Evolutionary conservation across 2,113 vertebrate species (phyloP).

Genomic region (Syrmaticus mikado): DNA sequence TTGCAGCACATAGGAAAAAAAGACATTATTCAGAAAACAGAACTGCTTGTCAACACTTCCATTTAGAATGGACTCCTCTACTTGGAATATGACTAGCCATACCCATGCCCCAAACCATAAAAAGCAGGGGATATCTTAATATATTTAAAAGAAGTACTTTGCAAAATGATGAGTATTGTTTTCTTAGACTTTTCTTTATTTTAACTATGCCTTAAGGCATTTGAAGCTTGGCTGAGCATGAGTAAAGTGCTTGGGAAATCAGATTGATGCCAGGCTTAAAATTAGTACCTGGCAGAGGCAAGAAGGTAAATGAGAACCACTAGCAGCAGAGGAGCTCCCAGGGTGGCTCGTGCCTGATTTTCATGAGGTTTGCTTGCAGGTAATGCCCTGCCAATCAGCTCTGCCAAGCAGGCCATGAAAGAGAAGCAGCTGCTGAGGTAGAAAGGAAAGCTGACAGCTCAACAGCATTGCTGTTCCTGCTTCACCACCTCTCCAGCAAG

Average conservation of each 20-base stretch:
- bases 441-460: not conserved
- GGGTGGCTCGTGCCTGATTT: accelerated
- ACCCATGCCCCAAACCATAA: not conserved
- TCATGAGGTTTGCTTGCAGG: not conserved
- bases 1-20: not conserved
- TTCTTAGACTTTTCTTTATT: not conserved
- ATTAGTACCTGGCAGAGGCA: not conserved
- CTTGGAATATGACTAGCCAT: not conserved
- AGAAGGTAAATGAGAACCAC: not conserved
- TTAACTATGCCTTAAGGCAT: not conserved
- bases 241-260: not conserved
- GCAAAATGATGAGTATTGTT: not conserved
- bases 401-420: not conserved
- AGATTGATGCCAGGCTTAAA: not conserved
- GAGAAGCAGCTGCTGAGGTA: not conserved
- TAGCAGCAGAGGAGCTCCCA: not conserved
- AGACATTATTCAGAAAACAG: not conserved
- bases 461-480: no score
- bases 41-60: not conserved
- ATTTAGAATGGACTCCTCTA: not conserved
- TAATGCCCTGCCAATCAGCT: accelerated
- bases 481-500: not conserved
- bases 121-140: not conserved
- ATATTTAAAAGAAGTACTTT: not conserved
- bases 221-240: not conserved